Evolutionary conservation across 1,140 invertebrate genomes (phyloP), one percentile per base, ranked within the genome.

Genomic region (Trigoniulus corallinus): DNA sequence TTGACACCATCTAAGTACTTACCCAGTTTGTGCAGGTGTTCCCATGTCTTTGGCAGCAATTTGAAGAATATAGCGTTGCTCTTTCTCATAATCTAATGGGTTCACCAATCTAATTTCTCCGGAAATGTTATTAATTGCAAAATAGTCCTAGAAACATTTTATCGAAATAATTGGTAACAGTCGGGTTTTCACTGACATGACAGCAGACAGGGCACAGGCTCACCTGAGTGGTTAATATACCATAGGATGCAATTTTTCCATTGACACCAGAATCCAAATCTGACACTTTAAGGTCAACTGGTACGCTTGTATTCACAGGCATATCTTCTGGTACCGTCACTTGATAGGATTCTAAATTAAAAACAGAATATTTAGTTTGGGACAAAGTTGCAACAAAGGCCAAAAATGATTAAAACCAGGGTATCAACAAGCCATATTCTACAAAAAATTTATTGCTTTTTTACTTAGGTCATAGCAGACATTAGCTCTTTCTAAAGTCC

Each of bases 241-340:
- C 91, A 51, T 75, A 72, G 63, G 92, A 94, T 1, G 77, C 65
- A 1, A 95, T 71, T 68, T 88, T 78, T 3, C 88, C 89, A 66
- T 96, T 95, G 0, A 87, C 83, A 1, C 89, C 82, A 54, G 75
- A 68, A 61, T 96, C 89, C 27, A 71, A 70, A 65, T 97, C 93
- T 1, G 75, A 77, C 2, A 92, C 91, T 46, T 72, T 80, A 0
- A 96, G 78, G 10, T 78, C 85, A 0, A 88, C 64, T 53, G 42
- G 42, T 18, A 97, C 88, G 2, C 81, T 80, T 0, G 82, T 81
- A 2, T 87, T 86, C 0, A 91, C 66, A 0, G 84, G 80, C 61
- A 88, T 84, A 65, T 91, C 89, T 72, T 95, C 91, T 1, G 83
- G 82, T 1, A 97, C 82, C 51, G 84, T 82, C 0, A 88, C 84